Evolutionary conservation across 2,113 vertebrate species (phyloP).

Genomic region (Alexandromys fortis): DNA sequence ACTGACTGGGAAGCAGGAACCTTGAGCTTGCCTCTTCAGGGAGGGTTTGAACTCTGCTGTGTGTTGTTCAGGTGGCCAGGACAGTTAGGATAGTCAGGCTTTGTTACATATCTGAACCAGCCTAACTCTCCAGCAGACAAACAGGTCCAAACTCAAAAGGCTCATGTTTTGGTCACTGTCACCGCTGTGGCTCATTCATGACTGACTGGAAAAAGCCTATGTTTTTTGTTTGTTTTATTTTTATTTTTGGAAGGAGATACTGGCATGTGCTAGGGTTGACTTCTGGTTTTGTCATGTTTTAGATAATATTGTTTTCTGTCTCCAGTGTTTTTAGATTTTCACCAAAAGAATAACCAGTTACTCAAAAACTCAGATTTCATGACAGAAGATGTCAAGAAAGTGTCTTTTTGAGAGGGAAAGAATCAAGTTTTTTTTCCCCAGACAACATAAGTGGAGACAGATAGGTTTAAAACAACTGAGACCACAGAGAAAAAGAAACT

Average conservation of each 20-base stretch:
- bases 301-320: neutral
- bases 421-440: neutral
- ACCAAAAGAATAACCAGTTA: neutral
- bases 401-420: slow-evolving; percentile 25
- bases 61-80: neutral
- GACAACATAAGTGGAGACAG: slow-evolving; percentile 41
- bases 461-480: neutral
- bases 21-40: neutral
- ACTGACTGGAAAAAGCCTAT: neutral
- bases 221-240: neutral
- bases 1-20: neutral
- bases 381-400: neutral
- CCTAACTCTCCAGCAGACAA: slow-evolving; percentile 14
- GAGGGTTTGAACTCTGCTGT: neutral
- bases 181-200: too few relatives aligned
- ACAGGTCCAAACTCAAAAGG: neutral
- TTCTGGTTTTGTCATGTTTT: slow-evolving; percentile 28
- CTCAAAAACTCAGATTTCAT: neutral
- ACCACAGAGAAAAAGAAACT: neutral
- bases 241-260: neutral
- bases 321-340: slow-evolving; percentile 22
- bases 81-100: neutral
- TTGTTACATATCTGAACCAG: neutral
- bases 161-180: neutral
- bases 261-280: neutral